Conservation (phyloP, 1,140 invertebrate genomes). For the Trichomalopsis sarcophagae region DNA sequence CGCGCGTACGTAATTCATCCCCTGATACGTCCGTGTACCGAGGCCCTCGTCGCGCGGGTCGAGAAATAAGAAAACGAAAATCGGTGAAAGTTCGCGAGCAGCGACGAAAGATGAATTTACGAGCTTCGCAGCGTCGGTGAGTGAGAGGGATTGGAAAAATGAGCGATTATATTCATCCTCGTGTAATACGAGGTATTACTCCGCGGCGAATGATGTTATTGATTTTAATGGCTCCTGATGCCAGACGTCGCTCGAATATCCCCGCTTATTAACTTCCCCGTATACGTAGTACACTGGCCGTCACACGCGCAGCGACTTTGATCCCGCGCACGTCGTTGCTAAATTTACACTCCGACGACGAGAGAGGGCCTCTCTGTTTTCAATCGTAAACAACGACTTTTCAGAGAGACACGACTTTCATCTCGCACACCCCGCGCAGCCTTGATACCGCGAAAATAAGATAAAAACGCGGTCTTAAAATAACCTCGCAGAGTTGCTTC, state of each 20-base stretch:
- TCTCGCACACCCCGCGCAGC: neutral
- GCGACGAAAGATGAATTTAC: neutral
- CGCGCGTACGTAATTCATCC: neutral
- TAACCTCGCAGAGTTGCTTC: neutral
- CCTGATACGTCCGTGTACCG: neutral
- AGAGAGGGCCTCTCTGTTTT: neutral
- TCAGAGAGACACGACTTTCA: neutral
- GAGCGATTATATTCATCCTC: neutral
- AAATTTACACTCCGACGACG: neutral
- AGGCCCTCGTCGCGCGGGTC: neutral
- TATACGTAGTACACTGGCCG: too few species aligned
- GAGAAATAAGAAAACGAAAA: constrained; percentile 2
- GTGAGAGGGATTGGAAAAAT: neutral
- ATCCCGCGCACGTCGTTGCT: neutral
- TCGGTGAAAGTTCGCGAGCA: neutral
- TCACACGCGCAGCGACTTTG: too few species aligned
- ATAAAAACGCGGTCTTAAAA: neutral
- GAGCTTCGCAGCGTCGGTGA: too few species aligned
- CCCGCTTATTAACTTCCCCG: too few species aligned
- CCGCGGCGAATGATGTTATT: constrained; percentile 10
- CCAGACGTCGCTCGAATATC: too few species aligned
- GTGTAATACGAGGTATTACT: constrained; percentile 28
- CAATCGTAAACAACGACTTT: neutral
- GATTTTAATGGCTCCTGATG: neutral
- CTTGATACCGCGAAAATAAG: neutral